A percentile compares a stretch with the other conserved stretches of the same genome.
Conservation (phyloP, 1,140 invertebrate genomes). For the Dolichoris vasculosae region DNA sequence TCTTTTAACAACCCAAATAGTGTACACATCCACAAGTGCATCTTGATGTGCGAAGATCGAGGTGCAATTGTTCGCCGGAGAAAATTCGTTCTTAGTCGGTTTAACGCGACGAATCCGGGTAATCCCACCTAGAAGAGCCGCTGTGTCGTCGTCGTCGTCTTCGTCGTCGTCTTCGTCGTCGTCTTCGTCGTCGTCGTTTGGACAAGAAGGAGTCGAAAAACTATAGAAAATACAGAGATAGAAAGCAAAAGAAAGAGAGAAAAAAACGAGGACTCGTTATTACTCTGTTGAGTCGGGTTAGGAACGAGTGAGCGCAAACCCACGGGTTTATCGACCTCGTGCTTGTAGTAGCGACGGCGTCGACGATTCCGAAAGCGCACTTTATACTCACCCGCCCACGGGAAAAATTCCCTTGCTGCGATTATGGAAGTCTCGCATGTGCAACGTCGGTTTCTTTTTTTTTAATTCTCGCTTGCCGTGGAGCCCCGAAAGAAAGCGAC, state of each 20-base stretch:
- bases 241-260: slow-evolving; percentile 39
- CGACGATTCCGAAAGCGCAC: slow-evolving; percentile 24
- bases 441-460: neutral
- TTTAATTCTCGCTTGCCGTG: neutral
- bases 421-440: slow-evolving; percentile 40
- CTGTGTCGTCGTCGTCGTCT: neutral
- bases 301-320: slow-evolving; percentile 51
- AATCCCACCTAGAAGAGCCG: slow-evolving; percentile 5
- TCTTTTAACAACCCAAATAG: neutral
- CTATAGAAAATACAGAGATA: neutral
- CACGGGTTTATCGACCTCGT: slow-evolving; percentile 61
- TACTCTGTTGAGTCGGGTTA: slow-evolving; percentile 62
- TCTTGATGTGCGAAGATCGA: neutral
- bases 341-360: neutral
- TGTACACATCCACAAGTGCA: neutral
- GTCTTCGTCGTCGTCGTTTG: neutral
- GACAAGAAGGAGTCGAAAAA: slow-evolving; percentile 16
- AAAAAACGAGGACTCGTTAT: slow-evolving; percentile 52
- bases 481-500: neutral
- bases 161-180: slow-evolving; percentile 2
- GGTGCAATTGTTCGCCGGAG: slow-evolving; percentile 2
- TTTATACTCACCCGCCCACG: neutral
- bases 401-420: slow-evolving; percentile 28
- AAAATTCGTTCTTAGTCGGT: slow-evolving; percentile 38
- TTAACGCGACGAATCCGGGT: slow-evolving; percentile 4